Evolutionary conservation across 2,797 vertebrate genomes (phyloP).

Genomic region (Scarus forsteni): DNA sequence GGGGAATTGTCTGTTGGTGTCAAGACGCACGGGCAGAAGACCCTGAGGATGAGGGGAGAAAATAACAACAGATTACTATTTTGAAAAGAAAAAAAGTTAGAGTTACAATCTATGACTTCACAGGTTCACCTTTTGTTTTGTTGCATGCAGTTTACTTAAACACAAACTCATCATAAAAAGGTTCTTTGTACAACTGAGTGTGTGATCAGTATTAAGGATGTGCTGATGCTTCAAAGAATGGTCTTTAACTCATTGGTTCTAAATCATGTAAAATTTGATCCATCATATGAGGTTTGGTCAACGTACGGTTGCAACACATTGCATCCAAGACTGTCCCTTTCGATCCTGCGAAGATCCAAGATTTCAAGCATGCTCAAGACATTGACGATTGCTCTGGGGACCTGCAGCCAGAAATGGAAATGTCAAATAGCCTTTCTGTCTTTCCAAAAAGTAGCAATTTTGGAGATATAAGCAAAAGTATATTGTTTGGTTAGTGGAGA

Average conservation of each 20-base stretch:
- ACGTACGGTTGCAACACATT: conserved; percentile 83
- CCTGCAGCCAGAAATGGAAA: conserved; percentile 71
- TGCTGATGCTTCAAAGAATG: background rate
- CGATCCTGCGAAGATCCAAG: conserved; percentile 82
- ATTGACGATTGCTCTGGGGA: conserved; percentile 90
- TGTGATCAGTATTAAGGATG: background rate
- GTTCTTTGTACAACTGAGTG: no score
- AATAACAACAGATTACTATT: background rate
- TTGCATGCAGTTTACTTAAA: no score
- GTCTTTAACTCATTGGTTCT: conserved; percentile 7
- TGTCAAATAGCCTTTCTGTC: background rate
- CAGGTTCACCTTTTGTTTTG: no score
- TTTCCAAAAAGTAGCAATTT: background rate
- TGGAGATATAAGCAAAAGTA: no score
- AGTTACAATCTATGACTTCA: background rate
- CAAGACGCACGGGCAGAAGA: conserved; percentile 87
- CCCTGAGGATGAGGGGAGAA: conserved; percentile 71
- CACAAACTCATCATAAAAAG: no score
- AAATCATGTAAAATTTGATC: conserved; percentile 11
- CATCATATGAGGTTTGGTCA: conserved; percentile 36
- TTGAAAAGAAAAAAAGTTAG: background rate
- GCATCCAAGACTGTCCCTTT: conserved; percentile 81
- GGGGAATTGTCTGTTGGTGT: conserved; percentile 79
- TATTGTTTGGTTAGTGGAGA: no score
- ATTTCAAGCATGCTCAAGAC: conserved; percentile 89